Conservation (phyloP, 1,140 invertebrate species). For the Doryteuthis pealeii region DNA sequence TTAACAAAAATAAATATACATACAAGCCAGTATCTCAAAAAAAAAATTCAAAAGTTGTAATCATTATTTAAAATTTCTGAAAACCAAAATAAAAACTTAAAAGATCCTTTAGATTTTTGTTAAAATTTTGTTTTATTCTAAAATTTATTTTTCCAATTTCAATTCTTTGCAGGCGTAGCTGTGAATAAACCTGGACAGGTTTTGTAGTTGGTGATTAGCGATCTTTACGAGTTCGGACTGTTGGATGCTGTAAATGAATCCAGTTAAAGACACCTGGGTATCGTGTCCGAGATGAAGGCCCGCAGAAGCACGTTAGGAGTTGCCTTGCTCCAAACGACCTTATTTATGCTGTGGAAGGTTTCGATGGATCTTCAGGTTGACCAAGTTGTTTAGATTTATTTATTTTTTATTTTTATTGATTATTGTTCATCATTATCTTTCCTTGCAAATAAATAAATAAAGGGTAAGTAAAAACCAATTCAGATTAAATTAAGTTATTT, state of each 20-base stretch:
- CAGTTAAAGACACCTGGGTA: constrained; percentile 78
- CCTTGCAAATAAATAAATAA: no score
- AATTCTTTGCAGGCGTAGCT: constrained; percentile 45
- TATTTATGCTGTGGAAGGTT: constrained; percentile 75
- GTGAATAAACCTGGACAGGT: constrained; percentile 52
- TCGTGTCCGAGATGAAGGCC: constrained; percentile 86
- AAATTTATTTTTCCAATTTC: not conserved
- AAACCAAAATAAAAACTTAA: no score
- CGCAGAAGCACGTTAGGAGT: constrained; percentile 89
- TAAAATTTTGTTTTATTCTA: not conserved
- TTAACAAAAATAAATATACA: no score
- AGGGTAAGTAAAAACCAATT: no score
- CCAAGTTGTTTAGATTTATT: no score
- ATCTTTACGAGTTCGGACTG: constrained; percentile 84
- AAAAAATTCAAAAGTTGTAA: no score
- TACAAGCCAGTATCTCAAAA: no score
- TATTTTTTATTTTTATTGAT: no score
- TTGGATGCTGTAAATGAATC: constrained; percentile 88
- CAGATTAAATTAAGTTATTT: no score
- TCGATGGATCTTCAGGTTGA: constrained; percentile 61
- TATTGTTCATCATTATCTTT: no score
- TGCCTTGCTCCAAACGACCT: constrained; percentile 82
- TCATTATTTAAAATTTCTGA: no score
- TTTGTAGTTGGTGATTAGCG: constrained; percentile 81
- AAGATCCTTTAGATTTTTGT: not conserved